These are phyloP conservation scores for Oscarella lobularis DNA, from an alignment of 37 sponge, comb jelly and placozoan species.

Conservation along the genomic window DNA sequence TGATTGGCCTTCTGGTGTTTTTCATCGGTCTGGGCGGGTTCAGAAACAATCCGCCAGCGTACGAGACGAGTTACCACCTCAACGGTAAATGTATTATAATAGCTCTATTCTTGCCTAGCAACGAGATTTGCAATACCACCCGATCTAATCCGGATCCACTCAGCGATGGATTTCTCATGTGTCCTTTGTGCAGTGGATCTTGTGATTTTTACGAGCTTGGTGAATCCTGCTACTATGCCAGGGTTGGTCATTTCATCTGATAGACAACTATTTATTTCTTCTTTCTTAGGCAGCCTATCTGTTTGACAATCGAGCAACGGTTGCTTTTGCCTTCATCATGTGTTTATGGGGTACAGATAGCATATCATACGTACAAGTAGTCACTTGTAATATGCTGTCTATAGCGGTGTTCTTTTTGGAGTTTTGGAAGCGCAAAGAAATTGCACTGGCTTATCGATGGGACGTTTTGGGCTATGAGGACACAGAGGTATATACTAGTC, in stretches of 20 bases:
- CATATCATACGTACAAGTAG: conserved; percentile 2
- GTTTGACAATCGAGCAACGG: conserved; percentile 93
- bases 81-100: too few species aligned
- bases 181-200: conserved; percentile 71
- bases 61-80: too few species aligned
- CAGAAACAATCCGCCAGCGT: too few species aligned
- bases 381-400: conserved; percentile 8
- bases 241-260: too few species aligned
- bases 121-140: too few species aligned
- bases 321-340: conserved; percentile 89
- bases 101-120: too few species aligned
- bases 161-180: conserved; percentile 97
- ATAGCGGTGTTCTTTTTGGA: conserved; percentile 86
- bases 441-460: conserved; percentile 82
- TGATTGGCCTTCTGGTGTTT: conserved; percentile 74
- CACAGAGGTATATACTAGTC: conserved; percentile 66
- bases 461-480: conserved; percentile 92
- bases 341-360: conserved; percentile 66
- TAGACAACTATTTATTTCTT: too few species aligned
- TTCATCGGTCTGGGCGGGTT: too few species aligned
- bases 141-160: too few species aligned
- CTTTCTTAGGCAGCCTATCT: conserved; percentile 27
- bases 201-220: conserved; percentile 82
- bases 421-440: conserved; percentile 94
- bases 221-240: conserved; percentile 34